Conservation (phyloP, 2,113 vertebrate species). For the Scomber japonicus region DNA sequence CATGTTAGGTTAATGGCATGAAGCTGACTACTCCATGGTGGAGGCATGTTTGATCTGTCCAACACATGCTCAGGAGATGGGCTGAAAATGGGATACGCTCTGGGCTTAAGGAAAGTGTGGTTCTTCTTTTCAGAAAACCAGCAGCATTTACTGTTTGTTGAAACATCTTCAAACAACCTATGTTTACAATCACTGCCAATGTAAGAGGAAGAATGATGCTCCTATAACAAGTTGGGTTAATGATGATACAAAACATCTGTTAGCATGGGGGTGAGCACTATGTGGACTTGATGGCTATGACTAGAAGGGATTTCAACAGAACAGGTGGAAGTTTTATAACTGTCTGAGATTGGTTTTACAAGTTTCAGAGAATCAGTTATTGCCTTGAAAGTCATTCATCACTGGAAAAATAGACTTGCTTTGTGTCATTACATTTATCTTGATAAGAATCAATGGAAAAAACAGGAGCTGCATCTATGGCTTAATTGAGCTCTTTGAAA, state of each 20-base stretch:
- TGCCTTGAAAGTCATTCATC: conserved; percentile 8
- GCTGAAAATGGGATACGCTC: conserved; percentile 35
- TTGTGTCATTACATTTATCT: conserved; percentile 17
- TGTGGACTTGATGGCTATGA: background rate
- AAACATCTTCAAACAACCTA: background rate
- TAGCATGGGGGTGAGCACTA: conserved; percentile 3
- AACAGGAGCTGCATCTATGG: conserved; percentile 7
- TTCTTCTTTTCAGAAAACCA: conserved; percentile 3
- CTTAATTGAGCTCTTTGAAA: conserved; percentile 37
- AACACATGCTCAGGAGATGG: conserved; percentile 49
- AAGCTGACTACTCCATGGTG: conserved; percentile 30
- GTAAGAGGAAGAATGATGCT: background rate
- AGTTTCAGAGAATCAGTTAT: conserved; percentile 7
- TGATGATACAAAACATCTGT: background rate
- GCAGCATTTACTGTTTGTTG: background rate
- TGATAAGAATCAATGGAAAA: conserved; percentile 32
- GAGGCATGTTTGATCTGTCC: conserved; percentile 60
- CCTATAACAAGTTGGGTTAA: background rate
- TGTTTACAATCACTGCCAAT: background rate
- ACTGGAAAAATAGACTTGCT: background rate
- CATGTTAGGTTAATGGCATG: conserved; percentile 58
- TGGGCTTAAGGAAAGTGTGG: background rate
- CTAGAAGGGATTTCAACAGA: background rate
- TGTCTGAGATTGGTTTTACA: background rate
- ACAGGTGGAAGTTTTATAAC: conserved; percentile 4